Evolutionary conservation across 2,797 vertebrate genomes (phyloP), one percentile per base, ranked within the genome.

Genomic region (Lycodopsis pacificus): DNA sequence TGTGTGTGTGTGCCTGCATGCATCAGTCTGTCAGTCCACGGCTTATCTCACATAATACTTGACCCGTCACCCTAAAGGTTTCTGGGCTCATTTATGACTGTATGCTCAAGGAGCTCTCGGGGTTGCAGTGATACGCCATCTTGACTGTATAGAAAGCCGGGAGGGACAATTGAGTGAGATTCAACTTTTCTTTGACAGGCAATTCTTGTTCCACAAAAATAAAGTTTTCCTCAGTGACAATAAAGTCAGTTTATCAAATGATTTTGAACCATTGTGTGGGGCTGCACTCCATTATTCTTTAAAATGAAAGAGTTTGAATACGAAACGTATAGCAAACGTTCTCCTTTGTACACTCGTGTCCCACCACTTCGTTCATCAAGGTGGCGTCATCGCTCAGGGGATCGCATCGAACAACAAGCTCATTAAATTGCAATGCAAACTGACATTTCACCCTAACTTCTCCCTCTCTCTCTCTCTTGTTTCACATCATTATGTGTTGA

Each of bases 401-500:
- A 71, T 65, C 49, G 77, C 83, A 89, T 91, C 70, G 76, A 87
- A 93, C 92, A 93, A 93, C 88, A 91, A 92, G 93, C 97, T 97
- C 96, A 97, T 98, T 98, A 97, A 96, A 97, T 95, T 92, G 92
- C 90, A 7, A 90, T 93, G 82, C 86, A 92, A 93, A 93, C 90
- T 96, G 95, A 96, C 96, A 96, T 96, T 96, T 96, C 95, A 92
- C 93, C 95, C 95, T 82, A 94, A 95, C 93, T 94, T 93, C 95
- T 95, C 92, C 94, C 92, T 95, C 94, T 93, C 95, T 92, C 95
- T 96, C 22, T 94, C 95, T 95, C 94, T 93, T 93, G 96, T 94
- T 95, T 96, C 92, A 93, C 95, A 97, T 97, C 96, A 97, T 97
- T 98, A 98, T 94, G 94, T 94, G 96, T 96, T 95, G 95, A 92